Base-by-base conservation (phyloP, 2,888 invertebrate genomes). In the Erebia ligea region DNA sequence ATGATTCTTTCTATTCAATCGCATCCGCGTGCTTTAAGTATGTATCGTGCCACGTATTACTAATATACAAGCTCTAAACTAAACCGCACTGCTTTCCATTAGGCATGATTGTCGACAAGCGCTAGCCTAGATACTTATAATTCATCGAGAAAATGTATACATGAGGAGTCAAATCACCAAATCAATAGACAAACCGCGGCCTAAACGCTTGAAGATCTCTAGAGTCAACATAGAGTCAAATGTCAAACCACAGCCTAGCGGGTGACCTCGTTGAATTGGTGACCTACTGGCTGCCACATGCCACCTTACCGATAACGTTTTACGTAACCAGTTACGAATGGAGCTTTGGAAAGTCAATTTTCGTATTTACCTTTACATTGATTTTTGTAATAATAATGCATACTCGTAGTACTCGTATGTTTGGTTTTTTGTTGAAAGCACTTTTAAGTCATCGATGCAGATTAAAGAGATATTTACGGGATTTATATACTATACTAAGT, bases 181-280 rank as follows among this genome's bases (percentile, higher is more conserved):
- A 45, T 11, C 45, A 45, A 25, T 25, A 68, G 65, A 71, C 25
- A 56, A 52, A 62, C 58, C 61, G 66, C 69, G 45, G 17, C 56
- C 42, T 68, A 34, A 10, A 5, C 34, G 34, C 34, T 34, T 6
- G 34, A 34, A 34, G 5, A 34, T 34, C 34, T 1, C 34, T 34
- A 34, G 25, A 25, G 34, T 34, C 34, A 34, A 34, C 34, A 34
- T 34, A 45, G 62, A 48, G 48, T 57, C 45, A 68, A 73, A 73
- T 70, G 72, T 70, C 70, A 73, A 56, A 40, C 67, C 40, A 58
- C 25, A 64, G 58, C 64, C 66, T 73, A 82, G 81, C 77, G 72
- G 84, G 72, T 79, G 87, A 81, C 88, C 87, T 88, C 83, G 86
- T 80, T 81, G 76, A 81, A 81, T 81, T 84, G 86, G 73, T 77